Percentiles rank a stretch among this genome's conserved stretches.
These are phyloP conservation scores for Trochalopteron elliotii DNA, from an alignment of 2,113 vertebrate species.

Conservation along the genomic window DNA sequence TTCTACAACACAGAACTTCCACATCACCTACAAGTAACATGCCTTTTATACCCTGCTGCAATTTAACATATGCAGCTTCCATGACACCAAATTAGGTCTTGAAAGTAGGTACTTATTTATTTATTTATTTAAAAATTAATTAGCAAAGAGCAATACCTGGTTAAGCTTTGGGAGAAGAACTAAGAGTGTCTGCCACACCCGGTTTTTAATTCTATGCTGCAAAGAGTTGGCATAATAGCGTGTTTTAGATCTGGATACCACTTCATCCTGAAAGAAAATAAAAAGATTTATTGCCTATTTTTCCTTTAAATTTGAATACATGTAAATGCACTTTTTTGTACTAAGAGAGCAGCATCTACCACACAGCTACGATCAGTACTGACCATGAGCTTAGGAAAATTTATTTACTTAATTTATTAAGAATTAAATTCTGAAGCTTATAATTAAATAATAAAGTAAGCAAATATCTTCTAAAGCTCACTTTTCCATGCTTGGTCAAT, in stretches of 20 bases:
- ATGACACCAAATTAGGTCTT: background rate
- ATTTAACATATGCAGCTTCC: background rate
- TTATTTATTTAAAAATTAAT: background rate
- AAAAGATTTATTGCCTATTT: background rate
- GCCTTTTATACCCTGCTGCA: background rate
- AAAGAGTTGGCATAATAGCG: constrained; percentile 91
- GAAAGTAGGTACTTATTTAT: background rate
- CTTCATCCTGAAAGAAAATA: constrained; percentile 76
- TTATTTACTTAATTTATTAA: background rate
- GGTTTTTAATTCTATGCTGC: constrained; percentile 91
- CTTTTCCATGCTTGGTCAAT: background rate
- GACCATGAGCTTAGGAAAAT: background rate
- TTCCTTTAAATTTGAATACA: background rate
- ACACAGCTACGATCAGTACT: background rate
- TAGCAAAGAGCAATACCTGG: constrained; percentile 72
- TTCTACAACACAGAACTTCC: background rate
- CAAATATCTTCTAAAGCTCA: background rate
- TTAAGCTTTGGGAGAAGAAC: constrained; percentile 85
- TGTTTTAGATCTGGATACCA: constrained; percentile 81
- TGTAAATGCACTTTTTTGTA: background rate
- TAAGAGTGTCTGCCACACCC: constrained; percentile 90
- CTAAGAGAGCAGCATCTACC: background rate
- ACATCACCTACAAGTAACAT: background rate
- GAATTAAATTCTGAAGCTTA: background rate
- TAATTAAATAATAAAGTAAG: background rate